These are phyloP conservation scores for Phaetusa simplex DNA, from an alignment of 2,113 vertebrate genomes.

Conservation along the genomic window DNA sequence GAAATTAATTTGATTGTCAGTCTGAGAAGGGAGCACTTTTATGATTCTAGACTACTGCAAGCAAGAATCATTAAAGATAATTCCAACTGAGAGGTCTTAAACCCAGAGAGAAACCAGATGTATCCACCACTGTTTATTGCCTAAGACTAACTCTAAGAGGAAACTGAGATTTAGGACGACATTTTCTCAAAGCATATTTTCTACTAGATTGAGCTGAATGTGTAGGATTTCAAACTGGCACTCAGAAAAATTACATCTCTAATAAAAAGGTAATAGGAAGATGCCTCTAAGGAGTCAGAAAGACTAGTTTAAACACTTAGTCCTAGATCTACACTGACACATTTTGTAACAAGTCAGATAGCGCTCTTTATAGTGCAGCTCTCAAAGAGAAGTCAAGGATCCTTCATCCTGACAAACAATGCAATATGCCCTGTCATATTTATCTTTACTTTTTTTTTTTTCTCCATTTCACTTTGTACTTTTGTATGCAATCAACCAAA, in stretches of 20 bases:
- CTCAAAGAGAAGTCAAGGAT: background rate
- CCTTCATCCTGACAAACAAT: background rate
- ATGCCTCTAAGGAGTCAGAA: background rate
- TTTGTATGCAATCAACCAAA: background rate
- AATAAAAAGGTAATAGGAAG: background rate
- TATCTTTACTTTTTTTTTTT: background rate
- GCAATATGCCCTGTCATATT: rapidly evolving
- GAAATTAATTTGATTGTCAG: background rate
- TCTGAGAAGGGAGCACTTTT: background rate
- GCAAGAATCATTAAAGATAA: background rate
- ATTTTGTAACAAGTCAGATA: background rate
- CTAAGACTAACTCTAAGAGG: background rate
- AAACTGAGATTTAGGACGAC: background rate
- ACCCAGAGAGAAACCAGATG: background rate
- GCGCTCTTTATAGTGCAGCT: background rate
- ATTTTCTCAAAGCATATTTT: background rate
- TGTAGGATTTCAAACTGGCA: background rate
- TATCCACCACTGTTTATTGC: background rate
- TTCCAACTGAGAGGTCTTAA: background rate
- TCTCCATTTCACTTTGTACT: background rate
- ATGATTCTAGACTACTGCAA: background rate
- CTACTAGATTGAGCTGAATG: background rate
- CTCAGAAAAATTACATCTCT: background rate
- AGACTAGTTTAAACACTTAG: background rate
- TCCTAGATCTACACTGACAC: background rate